phyloP scores from a whole-genome alignment of 2,797 vertebrate species.

The Capromys pilorides region DNA sequence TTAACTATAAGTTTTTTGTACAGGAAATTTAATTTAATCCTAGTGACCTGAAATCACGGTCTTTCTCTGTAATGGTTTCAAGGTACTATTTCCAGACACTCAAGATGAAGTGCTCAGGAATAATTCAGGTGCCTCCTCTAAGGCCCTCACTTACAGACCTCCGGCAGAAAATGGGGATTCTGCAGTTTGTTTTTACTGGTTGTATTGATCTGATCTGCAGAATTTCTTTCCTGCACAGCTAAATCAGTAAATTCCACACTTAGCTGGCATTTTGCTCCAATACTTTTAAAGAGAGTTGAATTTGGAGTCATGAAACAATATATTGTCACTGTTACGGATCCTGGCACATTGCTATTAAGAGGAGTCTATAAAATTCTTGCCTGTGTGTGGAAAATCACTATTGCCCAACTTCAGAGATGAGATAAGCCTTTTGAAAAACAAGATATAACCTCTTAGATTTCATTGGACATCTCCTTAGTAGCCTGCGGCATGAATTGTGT shows the following conservation, averaged over 20 bases:
- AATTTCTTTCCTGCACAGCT: slow-evolving; percentile 77
- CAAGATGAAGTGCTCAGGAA: slow-evolving; percentile 74
- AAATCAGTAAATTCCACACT: slow-evolving; percentile 80
- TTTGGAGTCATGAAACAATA: slow-evolving; percentile 76
- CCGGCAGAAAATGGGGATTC: slow-evolving; percentile 81
- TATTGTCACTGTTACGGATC: slow-evolving; percentile 74
- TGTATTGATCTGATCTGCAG: slow-evolving; percentile 78
- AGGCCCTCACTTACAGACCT: slow-evolving; percentile 82
- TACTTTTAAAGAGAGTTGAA: slow-evolving; percentile 73
- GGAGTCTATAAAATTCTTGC: slow-evolving; percentile 80
- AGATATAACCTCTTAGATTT: slow-evolving; percentile 25
- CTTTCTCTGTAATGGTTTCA: slow-evolving; percentile 61
- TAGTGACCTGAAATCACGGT: slow-evolving; percentile 59
- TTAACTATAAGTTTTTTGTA: slow-evolving; percentile 70
- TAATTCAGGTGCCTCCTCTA: slow-evolving; percentile 71
- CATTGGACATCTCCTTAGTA: slow-evolving; percentile 19
- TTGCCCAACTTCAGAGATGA: slow-evolving; percentile 46
- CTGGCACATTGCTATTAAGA: slow-evolving; percentile 76
- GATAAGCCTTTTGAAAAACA: slow-evolving; percentile 65
- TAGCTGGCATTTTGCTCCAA: slow-evolving; percentile 70
- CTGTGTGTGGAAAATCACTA: slow-evolving; percentile 70
- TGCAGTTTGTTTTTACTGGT: slow-evolving; percentile 83
- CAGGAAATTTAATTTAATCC: slow-evolving; percentile 68
- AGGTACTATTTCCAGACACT: slow-evolving; percentile 65
- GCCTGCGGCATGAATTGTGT: not conserved